Base-by-base conservation (phyloP, 2,888 invertebrate genomes). In the Archaeoteleia sp. region DNA sequence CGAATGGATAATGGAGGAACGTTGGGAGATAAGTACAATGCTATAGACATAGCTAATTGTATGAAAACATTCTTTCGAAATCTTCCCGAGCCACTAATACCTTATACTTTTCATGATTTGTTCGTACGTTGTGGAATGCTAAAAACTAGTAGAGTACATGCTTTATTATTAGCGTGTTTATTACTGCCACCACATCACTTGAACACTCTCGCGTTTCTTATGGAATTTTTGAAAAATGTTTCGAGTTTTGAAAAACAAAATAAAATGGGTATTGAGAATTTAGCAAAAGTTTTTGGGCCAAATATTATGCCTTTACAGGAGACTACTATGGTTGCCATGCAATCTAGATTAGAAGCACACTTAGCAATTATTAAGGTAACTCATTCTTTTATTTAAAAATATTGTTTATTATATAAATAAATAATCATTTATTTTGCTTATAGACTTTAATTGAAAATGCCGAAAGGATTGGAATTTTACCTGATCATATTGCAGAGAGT, bases 241-340 rank as follows among this genome's bases (percentile, higher is more conserved):
- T 90, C 94, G 4, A 86, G 88, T 20, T 88, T 90, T 77, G 90
- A 91, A 45, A 88, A 89, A 42, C 87, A 88, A 42, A 96, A 96
- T 83, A 91, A 92, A 84, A 97, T 97, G 96, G 91, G 92, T 74
- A 87, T 90, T 0, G 91, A 91, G 46, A 96, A 96, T 86, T 87
- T 96, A 69, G 93, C 96, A 1, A 92, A 95, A 71, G 92, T 96
- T 17, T 87, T 96, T 82, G 92, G 94, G 0, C 96, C 96, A 0
- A 94, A 94, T 79, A 88, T 96, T 46, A 93, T 96, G 91, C 95
- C 95, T 0, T 86, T 92, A 7, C 91, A 91, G 46, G 90, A 91
- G 67, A 88, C 90, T 12, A 88, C 82, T 0, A 83, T 84, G 77
- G 67, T 80, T 1, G 82, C 89, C n/a, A 88, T 91, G 37, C 87